These are phyloP conservation scores for Malacosoma neustria DNA, from an alignment of 2,888 invertebrate genomes.

Conservation along the genomic window DNA sequence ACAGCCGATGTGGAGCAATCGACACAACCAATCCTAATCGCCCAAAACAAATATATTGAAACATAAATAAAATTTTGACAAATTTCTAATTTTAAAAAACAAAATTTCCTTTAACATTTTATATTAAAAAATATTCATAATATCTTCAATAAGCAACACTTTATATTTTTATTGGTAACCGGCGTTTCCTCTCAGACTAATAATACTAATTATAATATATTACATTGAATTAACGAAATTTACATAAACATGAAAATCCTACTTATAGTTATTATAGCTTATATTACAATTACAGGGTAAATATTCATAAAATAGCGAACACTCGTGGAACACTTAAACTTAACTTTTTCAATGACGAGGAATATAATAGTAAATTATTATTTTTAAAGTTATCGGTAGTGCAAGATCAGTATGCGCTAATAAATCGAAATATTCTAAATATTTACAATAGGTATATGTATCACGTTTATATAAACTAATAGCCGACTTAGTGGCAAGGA, in stretches of 20 bases:
- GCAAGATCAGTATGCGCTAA: conserved; percentile 58
- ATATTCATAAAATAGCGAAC: conserved; percentile 47
- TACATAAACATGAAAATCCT: conserved; percentile 51
- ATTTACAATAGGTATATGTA: conserved; percentile 64
- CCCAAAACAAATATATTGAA: conserved; percentile 56
- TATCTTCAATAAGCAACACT: conserved; percentile 73
- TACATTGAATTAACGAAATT: conserved; percentile 65
- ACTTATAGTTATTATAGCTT: conserved; percentile 47
- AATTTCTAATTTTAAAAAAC: conserved; percentile 42
- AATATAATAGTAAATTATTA: conserved; percentile 30
- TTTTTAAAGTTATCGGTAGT: conserved; percentile 54
- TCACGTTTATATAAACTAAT: conserved; percentile 50
- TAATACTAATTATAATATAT: conserved; percentile 66
- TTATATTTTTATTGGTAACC: conserved; percentile 74
- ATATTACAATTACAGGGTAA: background rate
- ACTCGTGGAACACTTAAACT: conserved; percentile 59
- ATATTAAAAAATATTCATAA: conserved; percentile 62
- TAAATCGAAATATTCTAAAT: conserved; percentile 37
- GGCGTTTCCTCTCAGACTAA: conserved; percentile 74
- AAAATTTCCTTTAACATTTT: conserved; percentile 59
- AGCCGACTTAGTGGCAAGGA: conserved; percentile 44
- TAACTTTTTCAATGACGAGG: conserved; percentile 44
- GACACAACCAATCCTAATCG: conserved; percentile 3
- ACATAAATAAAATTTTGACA: conserved; percentile 50
- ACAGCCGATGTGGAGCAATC: conserved; percentile 7